Evolutionary conservation across 2,113 vertebrate genomes (phyloP).

Genomic region (Thermophis baileyi): DNA sequence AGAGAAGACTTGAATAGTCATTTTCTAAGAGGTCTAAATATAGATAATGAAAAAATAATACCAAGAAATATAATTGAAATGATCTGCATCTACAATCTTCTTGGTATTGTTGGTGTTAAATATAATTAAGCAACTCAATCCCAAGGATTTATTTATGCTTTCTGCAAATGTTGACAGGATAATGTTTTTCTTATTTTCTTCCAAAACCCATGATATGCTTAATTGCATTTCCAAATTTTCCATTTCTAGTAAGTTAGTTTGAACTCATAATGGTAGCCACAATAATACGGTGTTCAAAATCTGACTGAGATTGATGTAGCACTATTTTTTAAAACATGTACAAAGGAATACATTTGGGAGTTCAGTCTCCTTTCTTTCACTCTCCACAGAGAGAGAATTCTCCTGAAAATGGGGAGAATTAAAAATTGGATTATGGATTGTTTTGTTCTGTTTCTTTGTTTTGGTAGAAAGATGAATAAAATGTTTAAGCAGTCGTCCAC

Average conservation of each 20-base stretch:
- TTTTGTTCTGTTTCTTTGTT: neutral
- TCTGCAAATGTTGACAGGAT: neutral
- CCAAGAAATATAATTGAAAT: neutral
- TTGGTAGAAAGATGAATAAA: neutral
- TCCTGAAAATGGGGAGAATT: neutral
- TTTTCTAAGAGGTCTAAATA: neutral
- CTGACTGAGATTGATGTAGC: neutral
- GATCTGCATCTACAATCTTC: neutral
- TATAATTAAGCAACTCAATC: neutral
- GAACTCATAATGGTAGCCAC: neutral
- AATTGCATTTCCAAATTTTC: neutral
- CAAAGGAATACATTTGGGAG: neutral
- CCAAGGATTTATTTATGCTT: neutral
- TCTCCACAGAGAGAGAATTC: neutral
- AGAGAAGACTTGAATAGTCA: neutral
- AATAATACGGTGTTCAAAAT: neutral
- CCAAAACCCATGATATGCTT: neutral
- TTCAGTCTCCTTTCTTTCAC: neutral
- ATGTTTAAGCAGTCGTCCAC: neutral
- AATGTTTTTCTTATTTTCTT: neutral
- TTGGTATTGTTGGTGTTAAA: neutral
- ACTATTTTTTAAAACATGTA: neutral
- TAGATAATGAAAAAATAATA: neutral
- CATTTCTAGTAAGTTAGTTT: neutral
- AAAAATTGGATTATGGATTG: neutral